Percentiles rank a stretch among this genome's conserved stretches.
Evolutionary conservation across 2,888 invertebrate species (phyloP).

Genomic region (Cosmopolites sordidus): DNA sequence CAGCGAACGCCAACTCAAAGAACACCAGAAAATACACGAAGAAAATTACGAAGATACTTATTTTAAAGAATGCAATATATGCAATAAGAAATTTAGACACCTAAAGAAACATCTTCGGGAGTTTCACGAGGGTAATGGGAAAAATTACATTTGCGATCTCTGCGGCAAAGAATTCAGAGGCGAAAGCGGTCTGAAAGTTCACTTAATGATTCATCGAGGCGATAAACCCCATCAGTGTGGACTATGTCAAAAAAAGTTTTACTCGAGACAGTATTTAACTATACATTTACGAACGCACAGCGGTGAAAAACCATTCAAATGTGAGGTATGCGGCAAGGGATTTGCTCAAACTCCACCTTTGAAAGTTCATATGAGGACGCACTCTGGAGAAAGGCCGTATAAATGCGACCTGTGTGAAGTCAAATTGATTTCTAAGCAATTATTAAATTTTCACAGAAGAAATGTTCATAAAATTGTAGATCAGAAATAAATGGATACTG

Average conservation of each 20-base stretch:
- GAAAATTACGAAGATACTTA: constrained; percentile 18
- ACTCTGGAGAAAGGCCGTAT: constrained; percentile 33
- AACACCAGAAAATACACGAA: constrained; percentile 18
- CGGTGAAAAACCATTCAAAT: constrained; percentile 44
- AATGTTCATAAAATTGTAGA: constrained; percentile 11
- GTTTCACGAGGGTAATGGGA: constrained; percentile 27
- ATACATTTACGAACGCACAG: constrained; percentile 46
- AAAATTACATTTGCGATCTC: constrained; percentile 47
- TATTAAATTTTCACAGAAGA: constrained; percentile 15
- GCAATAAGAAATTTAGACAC: constrained; percentile 24
- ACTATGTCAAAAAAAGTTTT: constrained; percentile 36
- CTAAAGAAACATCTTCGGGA: constrained; percentile 26
- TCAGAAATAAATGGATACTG: not conserved
- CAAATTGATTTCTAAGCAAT: constrained; percentile 21
- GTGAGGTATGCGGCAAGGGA: constrained; percentile 36
- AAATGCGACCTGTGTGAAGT: constrained; percentile 30
- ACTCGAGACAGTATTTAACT: constrained; percentile 41
- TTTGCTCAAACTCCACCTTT: constrained; percentile 29
- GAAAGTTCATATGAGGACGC: constrained; percentile 32
- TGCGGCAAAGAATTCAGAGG: constrained; percentile 54
- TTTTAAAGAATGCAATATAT: constrained; percentile 23
- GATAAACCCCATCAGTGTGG: constrained; percentile 43
- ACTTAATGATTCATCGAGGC: constrained; percentile 31
- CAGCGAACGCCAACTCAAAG: constrained; percentile 21
- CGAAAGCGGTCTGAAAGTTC: constrained; percentile 32